phyloP scores from a whole-genome alignment of 2,797 vertebrate species.

The Gadopsis marmoratus region DNA sequence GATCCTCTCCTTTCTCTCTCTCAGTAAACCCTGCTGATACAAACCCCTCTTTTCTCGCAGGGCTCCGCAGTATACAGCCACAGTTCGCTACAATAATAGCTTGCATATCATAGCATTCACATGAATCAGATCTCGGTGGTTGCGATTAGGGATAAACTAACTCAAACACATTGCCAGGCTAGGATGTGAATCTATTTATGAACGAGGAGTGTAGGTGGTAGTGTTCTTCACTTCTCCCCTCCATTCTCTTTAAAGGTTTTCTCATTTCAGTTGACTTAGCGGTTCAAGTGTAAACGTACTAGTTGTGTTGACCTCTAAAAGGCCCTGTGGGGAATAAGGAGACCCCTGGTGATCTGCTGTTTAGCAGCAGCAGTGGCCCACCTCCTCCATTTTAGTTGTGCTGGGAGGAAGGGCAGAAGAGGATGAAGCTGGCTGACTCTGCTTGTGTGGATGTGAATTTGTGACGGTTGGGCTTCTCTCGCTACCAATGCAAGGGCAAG shows the following conservation, averaged over 20 bases:
- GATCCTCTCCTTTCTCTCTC: constrained; percentile 79
- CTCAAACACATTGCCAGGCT: constrained; percentile 73
- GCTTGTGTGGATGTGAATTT: constrained; percentile 33
- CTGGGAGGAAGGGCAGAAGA: constrained; percentile 67
- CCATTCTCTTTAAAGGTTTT: constrained; percentile 72
- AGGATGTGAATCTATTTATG: constrained; percentile 81
- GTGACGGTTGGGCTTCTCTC: constrained; percentile 26
- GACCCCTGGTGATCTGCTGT: constrained; percentile 76
- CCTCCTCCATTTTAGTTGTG: constrained; percentile 66
- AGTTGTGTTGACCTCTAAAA: constrained; percentile 74
- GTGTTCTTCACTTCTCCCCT: constrained; percentile 77
- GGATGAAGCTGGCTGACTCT: constrained; percentile 54
- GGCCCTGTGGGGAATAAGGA: constrained; percentile 76
- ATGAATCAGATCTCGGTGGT: constrained; percentile 82
- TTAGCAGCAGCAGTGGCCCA: constrained; percentile 75
- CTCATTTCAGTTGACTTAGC: constrained; percentile 81
- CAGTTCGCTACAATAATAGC: constrained; percentile 79
- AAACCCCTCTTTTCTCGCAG: constrained; percentile 68
- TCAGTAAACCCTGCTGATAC: constrained; percentile 77
- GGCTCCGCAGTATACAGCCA: constrained; percentile 60
- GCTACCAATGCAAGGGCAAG: constrained; percentile 31
- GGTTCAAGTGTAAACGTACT: constrained; percentile 82
- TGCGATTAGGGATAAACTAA: constrained; percentile 81
- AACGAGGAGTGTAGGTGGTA: constrained; percentile 83
- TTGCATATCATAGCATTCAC: constrained; percentile 77